Base-by-base conservation (phyloP, 2,113 vertebrate genomes). In the Hylia prasina region DNA sequence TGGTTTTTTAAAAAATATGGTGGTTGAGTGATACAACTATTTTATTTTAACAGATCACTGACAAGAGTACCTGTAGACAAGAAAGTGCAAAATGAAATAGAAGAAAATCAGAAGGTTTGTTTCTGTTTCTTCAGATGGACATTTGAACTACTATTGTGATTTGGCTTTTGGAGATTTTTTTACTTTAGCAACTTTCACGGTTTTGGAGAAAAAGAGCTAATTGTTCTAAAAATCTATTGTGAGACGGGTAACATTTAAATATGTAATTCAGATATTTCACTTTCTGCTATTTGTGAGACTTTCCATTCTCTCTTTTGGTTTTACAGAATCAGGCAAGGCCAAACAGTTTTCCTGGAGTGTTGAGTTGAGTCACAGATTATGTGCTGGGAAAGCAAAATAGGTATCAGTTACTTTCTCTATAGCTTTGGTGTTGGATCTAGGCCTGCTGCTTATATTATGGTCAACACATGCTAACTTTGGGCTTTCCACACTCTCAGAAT, bases 31-130 rank as follows among this genome's bases (percentile, higher is more conserved):
- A 53, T 63, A 27, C 42, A 35, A 71, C 4, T 96, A 44, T 98
- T 98, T 98, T 97, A 77, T 97, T 98, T 98, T 97, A 96, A 96
- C 98, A 99, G 99, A 97, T 99, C 99, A 90, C 97, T 99, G 96
- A 99, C 99, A 80, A 99, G 98, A 98, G 97, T 99, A 97, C 96
- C 98, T 13, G 97, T 99, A 98, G 99, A 98, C 94, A 98, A 98
- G 87, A 98, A 98, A 96, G 98, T 99, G 98, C 98, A 97, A 96
- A 98, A 98, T 87, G 99, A 99, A 98, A 99, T 99, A 97, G 98
- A 98, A 96, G 98, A 98, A 97, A 99, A 99, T 98, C 99, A 99
- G 97, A 99, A 99, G 99, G 99, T 99, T 97, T 68, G 97, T 88
- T 97, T 75, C 93, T 96, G 10, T 68, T 91, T 37, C 15, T 93